Evolutionary conservation across 2,888 invertebrate genomes (phyloP).

Genomic region (Pristionchus fissidentatus): DNA sequence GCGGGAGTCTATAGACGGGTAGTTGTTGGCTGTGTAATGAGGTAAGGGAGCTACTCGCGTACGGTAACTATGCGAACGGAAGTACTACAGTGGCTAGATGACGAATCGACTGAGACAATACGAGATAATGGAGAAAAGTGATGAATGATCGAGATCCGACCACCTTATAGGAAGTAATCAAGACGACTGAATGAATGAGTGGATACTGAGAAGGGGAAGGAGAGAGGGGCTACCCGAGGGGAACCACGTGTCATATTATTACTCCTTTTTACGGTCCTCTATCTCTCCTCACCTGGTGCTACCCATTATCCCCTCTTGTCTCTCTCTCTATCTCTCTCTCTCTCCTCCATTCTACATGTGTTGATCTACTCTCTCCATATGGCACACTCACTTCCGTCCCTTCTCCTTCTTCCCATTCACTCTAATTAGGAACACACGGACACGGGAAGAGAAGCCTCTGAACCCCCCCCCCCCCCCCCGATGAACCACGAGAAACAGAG

Average conservation of each 20-base stretch:
- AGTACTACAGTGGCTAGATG: no score
- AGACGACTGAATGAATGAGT: neutral
- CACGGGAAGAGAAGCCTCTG: neutral
- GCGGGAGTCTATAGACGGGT: no score
- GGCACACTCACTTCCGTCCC: neutral
- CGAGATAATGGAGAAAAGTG: no score
- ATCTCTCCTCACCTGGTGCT: conserved; percentile 1
- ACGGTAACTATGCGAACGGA: no score
- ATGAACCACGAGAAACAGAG: neutral
- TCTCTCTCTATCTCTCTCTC: neutral
- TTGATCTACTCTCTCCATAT: conserved; percentile 21
- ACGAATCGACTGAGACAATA: no score
- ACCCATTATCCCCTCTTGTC: conserved; percentile 29
- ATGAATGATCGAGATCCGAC: no score
- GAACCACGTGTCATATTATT: no score
- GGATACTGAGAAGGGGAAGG: neutral
- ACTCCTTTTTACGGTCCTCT: no score
- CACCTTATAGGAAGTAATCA: neutral
- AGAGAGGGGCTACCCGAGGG: neutral
- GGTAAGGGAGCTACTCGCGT: no score
- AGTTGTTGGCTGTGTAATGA: no score
- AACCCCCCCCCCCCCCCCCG: conserved; percentile 9
- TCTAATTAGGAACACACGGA: conserved; percentile 37
- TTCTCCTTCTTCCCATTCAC: conserved; percentile 8
- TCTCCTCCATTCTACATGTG: conserved; percentile 36